Conservation (phyloP, 2,797 vertebrate genomes). For the Phrynocephalus forsythii region DNA sequence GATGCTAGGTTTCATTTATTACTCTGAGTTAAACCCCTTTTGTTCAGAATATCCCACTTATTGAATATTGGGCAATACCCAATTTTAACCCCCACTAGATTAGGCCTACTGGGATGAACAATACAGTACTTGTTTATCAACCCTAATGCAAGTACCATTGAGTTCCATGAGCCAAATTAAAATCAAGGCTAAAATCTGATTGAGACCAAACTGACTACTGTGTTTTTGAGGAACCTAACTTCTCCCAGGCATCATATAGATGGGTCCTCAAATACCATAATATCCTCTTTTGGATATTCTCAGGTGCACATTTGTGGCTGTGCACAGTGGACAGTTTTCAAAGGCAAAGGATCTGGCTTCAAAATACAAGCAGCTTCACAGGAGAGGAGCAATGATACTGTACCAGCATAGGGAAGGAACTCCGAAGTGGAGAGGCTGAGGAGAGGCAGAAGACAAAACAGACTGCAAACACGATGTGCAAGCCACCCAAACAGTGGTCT, state of each 20-base stretch:
- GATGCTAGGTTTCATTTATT: neutral
- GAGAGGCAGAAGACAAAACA: neutral
- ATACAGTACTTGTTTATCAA: too few relatives aligned
- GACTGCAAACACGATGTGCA: conserved; percentile 21
- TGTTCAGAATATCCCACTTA: neutral
- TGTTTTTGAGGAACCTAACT: neutral
- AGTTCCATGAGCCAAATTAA: too few relatives aligned
- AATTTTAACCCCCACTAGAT: too few relatives aligned
- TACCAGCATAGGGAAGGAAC: neutral
- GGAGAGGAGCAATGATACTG: neutral
- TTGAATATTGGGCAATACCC: neutral
- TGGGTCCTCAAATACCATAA: too few relatives aligned
- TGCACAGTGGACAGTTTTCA: neutral
- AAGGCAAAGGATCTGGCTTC: neutral
- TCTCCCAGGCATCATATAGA: neutral
- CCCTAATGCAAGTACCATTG: too few relatives aligned
- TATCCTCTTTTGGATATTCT: neutral
- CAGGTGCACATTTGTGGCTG: neutral
- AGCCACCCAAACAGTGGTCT: conserved; percentile 21
- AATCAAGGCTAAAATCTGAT: too few relatives aligned
- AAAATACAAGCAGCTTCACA: neutral
- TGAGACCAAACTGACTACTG: neutral
- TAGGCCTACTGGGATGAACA: too few relatives aligned
- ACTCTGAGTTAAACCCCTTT: neutral
- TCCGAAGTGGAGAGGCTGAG: neutral